Percentiles rank a stretch among this genome's conserved stretches.
These are phyloP conservation scores for Ganaspis sp. DNA, from an alignment of 1,140 invertebrate species.

Conservation along the genomic window DNA sequence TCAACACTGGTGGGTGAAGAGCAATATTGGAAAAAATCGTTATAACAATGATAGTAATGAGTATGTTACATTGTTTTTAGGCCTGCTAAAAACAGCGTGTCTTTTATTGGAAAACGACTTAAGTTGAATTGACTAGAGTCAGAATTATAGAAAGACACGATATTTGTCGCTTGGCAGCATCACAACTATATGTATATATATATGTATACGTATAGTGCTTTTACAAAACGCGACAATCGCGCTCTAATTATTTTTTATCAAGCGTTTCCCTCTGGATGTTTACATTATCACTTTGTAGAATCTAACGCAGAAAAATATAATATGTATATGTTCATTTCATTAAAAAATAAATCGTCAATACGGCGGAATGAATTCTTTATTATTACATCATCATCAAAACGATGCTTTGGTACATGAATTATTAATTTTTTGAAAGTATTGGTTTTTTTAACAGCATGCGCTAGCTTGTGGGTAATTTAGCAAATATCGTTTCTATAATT, in stretches of 20 bases:
- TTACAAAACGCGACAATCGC: conserved; percentile 40
- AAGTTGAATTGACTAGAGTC: background rate
- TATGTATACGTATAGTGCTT: conserved; percentile 41
- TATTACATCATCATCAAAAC: conserved; percentile 41
- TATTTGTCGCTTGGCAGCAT: conserved; percentile 28
- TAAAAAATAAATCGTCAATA: conserved; percentile 59
- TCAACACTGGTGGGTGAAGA: background rate
- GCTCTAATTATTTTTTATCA: conserved; percentile 23
- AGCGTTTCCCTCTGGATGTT: conserved; percentile 8
- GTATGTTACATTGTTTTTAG: conserved; percentile 56
- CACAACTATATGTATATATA: conserved; percentile 8
- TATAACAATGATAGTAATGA: background rate
- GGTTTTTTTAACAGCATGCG: conserved; percentile 1
- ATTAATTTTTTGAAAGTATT: background rate
- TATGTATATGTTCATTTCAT: conserved; percentile 50
- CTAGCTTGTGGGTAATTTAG: conserved; percentile 1
- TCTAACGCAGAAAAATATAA: conserved; percentile 62
- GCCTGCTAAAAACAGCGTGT: conserved; percentile 62
- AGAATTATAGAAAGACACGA: conserved; percentile 42
- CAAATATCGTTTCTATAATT: background rate
- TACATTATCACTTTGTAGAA: conserved; percentile 39
- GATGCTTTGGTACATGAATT: conserved; percentile 44
- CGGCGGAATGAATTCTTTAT: conserved; percentile 49
- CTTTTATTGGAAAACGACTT: conserved; percentile 2
- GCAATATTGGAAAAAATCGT: conserved; percentile 14